Evolutionary conservation across 2,888 invertebrate genomes (phyloP), one percentile per base, ranked within the genome.

Genomic region (Dione juno): DNA sequence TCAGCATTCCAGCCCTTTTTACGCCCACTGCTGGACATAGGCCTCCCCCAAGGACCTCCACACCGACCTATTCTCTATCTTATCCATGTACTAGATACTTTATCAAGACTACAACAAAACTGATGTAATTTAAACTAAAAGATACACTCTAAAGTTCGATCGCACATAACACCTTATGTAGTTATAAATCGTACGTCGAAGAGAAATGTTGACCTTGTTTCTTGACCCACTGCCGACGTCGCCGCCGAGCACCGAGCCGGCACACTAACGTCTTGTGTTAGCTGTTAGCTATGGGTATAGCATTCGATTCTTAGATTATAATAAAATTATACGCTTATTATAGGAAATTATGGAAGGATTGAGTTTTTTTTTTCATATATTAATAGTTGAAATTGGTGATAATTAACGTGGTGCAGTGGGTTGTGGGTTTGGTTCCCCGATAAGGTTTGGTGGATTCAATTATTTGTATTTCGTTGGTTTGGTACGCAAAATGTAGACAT

Each of bases 151-250:
- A 52, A 50, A n/a, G 50, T 28, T 16, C 37, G 40, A 28, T 2
- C 28, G 28, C 28, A 28, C 50, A 59, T 50, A 67, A 67, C 67
- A 61, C 58, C 65, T 69, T 69, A 69, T 71, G 69, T 58, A 69
- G 66, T 1, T 28, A 35, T 43, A 59, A 59, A 28, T 45, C 66
- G 52, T 63, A 35, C 76, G 61, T 69, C 78, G 84, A 92, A 92
- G 92, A 92, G 92, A 92, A 92, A 92, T 84, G 84, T 81, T 85
- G 92, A 87, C 92, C 92, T 92, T 92, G 90, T 92, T 92, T 83
- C 84, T 82, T 92, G 92, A 90, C 92, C 92, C 83, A 92, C 88
- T 92, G 90, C 78, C 89, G 91, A 90, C 89, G 89, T 90, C 91
- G 89, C 92, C 75, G 85, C 79, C 86, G 82, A 82, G 89, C 85